These are phyloP conservation scores for Drosophila serrata DNA, from an alignment of 1,140 invertebrate genomes.

Conservation along the genomic window DNA sequence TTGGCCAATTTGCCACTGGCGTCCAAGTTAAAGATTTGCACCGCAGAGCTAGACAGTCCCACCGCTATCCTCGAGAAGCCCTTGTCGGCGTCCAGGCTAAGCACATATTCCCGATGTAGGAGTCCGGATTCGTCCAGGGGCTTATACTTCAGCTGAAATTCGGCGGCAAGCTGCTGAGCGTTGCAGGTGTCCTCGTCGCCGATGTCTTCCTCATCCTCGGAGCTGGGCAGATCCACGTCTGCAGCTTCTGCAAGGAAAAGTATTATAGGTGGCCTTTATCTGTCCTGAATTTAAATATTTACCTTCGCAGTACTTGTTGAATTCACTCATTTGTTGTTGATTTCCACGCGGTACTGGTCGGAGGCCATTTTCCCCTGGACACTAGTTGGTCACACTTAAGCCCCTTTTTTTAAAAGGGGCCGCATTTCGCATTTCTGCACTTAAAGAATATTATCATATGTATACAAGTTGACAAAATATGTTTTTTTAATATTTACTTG, in stretches of 20 bases:
- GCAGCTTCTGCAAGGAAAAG: slow-evolving; percentile 38
- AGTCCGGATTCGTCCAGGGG: slow-evolving; percentile 55
- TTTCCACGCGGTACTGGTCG: slow-evolving; percentile 26
- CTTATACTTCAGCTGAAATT: slow-evolving; percentile 56
- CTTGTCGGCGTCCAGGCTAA: slow-evolving; percentile 49
- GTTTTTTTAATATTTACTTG: no score
- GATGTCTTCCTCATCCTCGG: slow-evolving; percentile 61
- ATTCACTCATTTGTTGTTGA: slow-evolving; percentile 42
- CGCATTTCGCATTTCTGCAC: not conserved
- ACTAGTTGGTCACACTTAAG: not conserved
- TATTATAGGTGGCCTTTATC: not conserved
- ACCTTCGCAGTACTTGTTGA: slow-evolving; percentile 62
- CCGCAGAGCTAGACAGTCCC: slow-evolving; percentile 58
- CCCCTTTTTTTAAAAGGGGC: not conserved
- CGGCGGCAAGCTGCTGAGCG: slow-evolving; percentile 37
- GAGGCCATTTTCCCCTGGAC: not conserved
- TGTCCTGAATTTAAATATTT: not conserved
- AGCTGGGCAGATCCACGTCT: slow-evolving; percentile 37
- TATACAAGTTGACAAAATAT: no score
- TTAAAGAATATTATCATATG: no score
- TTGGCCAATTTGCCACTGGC: slow-evolving; percentile 23
- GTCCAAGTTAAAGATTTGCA: slow-evolving; percentile 70
- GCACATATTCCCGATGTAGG: slow-evolving; percentile 65
- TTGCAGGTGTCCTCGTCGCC: slow-evolving; percentile 70
- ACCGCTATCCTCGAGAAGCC: slow-evolving; percentile 61